A percentile compares a stretch with the other conserved stretches of the same genome.
Conservation (phyloP, 1,140 invertebrate species). For the Micrasema longulum region DNA sequence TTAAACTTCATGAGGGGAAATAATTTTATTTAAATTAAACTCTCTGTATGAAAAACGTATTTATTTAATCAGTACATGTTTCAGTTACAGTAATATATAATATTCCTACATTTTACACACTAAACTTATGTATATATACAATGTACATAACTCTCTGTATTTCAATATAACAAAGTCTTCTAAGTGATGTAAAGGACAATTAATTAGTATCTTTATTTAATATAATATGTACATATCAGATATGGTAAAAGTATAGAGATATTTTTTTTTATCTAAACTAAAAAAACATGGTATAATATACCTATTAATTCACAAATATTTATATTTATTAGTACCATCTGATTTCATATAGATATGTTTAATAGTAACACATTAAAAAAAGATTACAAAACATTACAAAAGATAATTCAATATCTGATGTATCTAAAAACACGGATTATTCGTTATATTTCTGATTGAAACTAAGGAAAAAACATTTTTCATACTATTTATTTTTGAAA, state of each 20-base stretch:
- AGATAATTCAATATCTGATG: no score
- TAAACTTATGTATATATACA: conserved; percentile 12
- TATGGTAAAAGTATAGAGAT: conserved; percentile 37
- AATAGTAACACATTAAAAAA: no score
- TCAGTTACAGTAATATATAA: conserved; percentile 37
- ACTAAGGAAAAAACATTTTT: no score
- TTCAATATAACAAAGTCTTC: conserved; percentile 20
- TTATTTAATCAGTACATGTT: conserved; percentile 54
- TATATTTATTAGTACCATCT: conserved; percentile 31
- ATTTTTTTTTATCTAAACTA: conserved; percentile 43
- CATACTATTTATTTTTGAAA: no score
- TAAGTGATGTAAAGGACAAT: conserved; percentile 14
- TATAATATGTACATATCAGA: conserved; percentile 19
- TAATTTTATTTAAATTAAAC: background rate
- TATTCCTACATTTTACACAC: conserved; percentile 35
- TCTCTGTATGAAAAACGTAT: conserved; percentile 27
- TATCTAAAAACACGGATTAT: no score
- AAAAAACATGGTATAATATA: conserved; percentile 35
- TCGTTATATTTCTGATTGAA: no score
- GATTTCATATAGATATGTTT: conserved; percentile 37
- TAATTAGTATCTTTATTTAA: conserved; percentile 13
- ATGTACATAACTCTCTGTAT: no score
- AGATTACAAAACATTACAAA: no score
- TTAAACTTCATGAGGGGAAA: background rate
- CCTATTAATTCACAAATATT: conserved; percentile 18